These are phyloP conservation scores for Ailurus styani DNA, from an alignment of 2,113 vertebrate genomes.

Conservation along the genomic window DNA sequence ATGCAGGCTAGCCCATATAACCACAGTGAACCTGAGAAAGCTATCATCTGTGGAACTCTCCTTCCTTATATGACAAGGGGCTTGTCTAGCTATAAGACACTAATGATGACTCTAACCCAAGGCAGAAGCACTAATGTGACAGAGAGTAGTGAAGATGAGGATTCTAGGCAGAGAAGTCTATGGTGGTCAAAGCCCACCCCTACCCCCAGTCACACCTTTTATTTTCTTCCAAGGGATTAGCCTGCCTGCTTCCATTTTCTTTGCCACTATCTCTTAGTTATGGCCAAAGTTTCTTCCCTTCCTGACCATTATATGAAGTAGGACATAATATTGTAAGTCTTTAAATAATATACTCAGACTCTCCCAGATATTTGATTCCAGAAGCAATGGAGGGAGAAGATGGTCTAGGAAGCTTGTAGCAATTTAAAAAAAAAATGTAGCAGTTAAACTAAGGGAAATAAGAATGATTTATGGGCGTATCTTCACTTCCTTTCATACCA, in stretches of 20 bases:
- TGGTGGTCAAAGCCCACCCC: background rate
- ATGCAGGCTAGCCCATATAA: background rate
- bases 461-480: background rate
- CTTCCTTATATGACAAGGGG: background rate
- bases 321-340: background rate
- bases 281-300: background rate
- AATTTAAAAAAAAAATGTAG: background rate
- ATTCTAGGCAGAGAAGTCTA: background rate
- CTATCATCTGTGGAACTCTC: background rate
- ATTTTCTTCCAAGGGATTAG: background rate
- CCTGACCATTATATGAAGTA: background rate
- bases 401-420: background rate
- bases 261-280: background rate
- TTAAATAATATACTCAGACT: background rate
- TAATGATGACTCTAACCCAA: background rate
- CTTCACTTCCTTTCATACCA: background rate
- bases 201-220: background rate
- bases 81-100: background rate
- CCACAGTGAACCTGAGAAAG: background rate
- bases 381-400: background rate
- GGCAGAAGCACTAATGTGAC: background rate
- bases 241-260: slow-evolving; percentile 14
- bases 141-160: background rate
- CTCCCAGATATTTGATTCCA: background rate
- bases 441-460: background rate